Base-by-base conservation (phyloP, 1,140 invertebrate genomes). In the Pogonognathellus flavescens region DNA sequence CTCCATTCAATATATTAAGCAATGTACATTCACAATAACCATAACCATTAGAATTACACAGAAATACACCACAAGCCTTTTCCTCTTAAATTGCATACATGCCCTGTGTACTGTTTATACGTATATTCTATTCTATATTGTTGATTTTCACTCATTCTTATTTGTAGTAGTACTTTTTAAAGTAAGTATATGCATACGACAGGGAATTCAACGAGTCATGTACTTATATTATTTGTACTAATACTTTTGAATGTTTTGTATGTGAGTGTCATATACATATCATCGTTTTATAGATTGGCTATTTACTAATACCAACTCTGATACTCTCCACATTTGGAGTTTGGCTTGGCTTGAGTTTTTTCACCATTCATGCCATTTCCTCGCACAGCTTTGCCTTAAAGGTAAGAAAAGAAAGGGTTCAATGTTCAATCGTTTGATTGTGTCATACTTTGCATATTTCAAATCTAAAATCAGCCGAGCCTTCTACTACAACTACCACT, bases 321-420 rank as follows among this genome's bases (percentile, higher is more conserved):
- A n/a, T 57, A 57, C 25, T n/a, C 14, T 76, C 70, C 70, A 76
- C 70, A 76, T 76, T 76, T 76, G 70, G 70, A 76, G 70, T 76
- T 49, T 76, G 70, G 41, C 70, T 57, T 13, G 53, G 53, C 53
- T 76, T 49, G 13, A 50, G 31, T 76, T 76, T 76, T 76, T 76
- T 76, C 70, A 76, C 70, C 70, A 76, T 76, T 76, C 70, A 76
- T 76, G 70, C 70, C 70, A 76, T 76, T 76, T 76, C 70, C 70
- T 76, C 31, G 70, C 31, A n/a, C 31, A 49, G 41, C 70, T 76
- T 76, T 76, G 70, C 70, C 70, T 76, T 50, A 16, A 50, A 76
- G 70, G 14, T 76, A 76, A 76, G 70, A 76, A 76, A 76, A 76
- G 70, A 76, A 76, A 76, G 70, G 70, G 70, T 76, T 76, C 70